A percentile compares a stretch with the other conserved stretches of the same genome.
Evolutionary conservation across 2,113 vertebrate species (phyloP).

Genomic region (Hystrix cristata): DNA sequence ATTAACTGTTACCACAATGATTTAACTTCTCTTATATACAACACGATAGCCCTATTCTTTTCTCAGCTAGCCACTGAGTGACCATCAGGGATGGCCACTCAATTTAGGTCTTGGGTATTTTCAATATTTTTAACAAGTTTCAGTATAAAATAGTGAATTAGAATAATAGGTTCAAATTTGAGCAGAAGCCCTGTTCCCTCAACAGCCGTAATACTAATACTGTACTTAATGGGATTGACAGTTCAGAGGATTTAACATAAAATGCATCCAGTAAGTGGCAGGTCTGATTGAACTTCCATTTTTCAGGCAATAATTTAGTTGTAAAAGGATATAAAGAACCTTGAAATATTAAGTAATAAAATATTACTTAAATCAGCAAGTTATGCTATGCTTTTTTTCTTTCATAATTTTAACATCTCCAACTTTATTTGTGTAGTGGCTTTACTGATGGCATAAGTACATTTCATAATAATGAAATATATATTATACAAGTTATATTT

Average conservation of each 20-base stretch:
- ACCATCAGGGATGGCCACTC: not conserved
- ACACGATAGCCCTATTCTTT: not conserved
- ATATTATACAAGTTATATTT: not conserved
- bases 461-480: conserved; percentile 53
- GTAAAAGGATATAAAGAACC: not conserved
- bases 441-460: conserved; percentile 40
- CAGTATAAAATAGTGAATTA: not conserved
- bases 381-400: not conserved
- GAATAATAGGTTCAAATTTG: conserved; percentile 15
- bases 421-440: not conserved
- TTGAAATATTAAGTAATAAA: conserved; percentile 10
- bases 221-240: not conserved
- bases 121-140: not conserved
- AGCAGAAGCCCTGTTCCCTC: not conserved
- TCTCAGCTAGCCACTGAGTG: not conserved
- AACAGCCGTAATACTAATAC: not conserved
- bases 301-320: conserved; percentile 19
- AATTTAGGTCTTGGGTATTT: not conserved
- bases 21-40: conserved; percentile 9
- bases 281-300: not conserved
- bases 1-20: not conserved
- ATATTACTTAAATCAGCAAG: not conserved
- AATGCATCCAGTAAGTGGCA: not conserved
- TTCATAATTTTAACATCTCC: conserved; percentile 7
- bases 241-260: not conserved